A percentile compares a stretch with the other conserved stretches of the same genome.
Evolutionary conservation across 2,113 vertebrate species (phyloP).

Genomic region (Camelus dromedarius): DNA sequence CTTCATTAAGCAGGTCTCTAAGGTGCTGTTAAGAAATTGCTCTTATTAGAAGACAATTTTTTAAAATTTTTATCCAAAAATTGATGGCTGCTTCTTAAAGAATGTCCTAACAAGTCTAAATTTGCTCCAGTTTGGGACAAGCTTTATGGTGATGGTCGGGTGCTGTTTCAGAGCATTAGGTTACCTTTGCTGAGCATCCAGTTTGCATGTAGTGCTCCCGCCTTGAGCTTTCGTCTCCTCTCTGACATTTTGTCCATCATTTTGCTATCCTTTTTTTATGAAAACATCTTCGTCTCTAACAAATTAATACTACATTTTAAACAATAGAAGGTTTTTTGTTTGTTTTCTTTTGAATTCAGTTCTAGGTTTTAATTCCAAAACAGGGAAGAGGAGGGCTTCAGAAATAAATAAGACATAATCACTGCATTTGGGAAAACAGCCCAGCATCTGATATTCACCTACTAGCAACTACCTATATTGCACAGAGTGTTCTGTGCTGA

Average conservation of each 20-base stretch:
- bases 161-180: background rate
- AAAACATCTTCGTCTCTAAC: conserved; percentile 4
- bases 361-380: background rate
- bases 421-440: background rate
- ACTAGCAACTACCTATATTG: background rate
- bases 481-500: background rate
- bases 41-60: conserved; percentile 14
- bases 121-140: background rate
- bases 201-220: background rate
- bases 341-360: background rate
- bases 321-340: background rate
- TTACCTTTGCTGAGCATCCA: background rate
- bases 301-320: background rate
- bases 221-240: background rate
- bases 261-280: background rate
- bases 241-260: background rate
- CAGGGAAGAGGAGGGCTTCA: background rate
- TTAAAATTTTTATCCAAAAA: background rate
- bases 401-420: background rate
- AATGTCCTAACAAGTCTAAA: background rate
- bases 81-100: background rate
- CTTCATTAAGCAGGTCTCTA: background rate
- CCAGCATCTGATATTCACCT: background rate
- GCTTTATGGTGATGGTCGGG: background rate
- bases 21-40: conserved; percentile 12